Percentiles rank a stretch among this genome's conserved stretches.
phyloP scores from a whole-genome alignment of 2,797 vertebrate species.

The Eleutherodactylus coqui region DNA sequence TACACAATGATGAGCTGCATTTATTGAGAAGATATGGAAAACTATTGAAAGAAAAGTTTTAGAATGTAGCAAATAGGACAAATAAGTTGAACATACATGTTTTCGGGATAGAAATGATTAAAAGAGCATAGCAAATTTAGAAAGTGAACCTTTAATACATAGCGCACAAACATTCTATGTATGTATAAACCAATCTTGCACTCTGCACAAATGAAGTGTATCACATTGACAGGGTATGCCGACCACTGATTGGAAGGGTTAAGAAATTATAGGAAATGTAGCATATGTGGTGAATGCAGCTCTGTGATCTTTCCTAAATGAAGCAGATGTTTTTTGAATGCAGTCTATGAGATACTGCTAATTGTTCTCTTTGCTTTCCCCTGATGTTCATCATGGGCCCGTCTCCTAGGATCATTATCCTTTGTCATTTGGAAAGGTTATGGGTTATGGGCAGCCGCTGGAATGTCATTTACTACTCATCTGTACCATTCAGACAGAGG shows the following conservation, averaged over 20 bases:
- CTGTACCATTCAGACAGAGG: conserved; percentile 55
- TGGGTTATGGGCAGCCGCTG: conserved; percentile 57
- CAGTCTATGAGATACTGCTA: conserved; percentile 62
- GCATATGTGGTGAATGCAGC: conserved; percentile 55
- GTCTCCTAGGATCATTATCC: conserved; percentile 59
- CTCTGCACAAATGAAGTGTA: not conserved
- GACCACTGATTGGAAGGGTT: conserved; percentile 57
- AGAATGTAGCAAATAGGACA: too few species aligned
- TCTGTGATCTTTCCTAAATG: conserved; percentile 63
- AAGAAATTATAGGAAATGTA: conserved; percentile 46
- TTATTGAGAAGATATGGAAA: too few species aligned
- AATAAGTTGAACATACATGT: too few species aligned
- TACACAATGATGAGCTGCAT: too few species aligned
- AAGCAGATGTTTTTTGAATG: conserved; percentile 65
- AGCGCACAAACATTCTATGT: not conserved
- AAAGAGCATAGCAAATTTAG: too few species aligned
- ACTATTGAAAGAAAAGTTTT: too few species aligned
- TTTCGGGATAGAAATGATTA: too few species aligned
- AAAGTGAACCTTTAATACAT: too few species aligned
- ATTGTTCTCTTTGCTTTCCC: conserved; percentile 61
- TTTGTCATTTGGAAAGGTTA: conserved; percentile 60
- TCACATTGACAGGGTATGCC: conserved; percentile 16
- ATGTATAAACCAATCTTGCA: not conserved
- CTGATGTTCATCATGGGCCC: conserved; percentile 62
- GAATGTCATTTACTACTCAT: conserved; percentile 64